These are phyloP conservation scores for Apoderus coryli DNA, from an alignment of 2,888 invertebrate species.

Conservation along the genomic window DNA sequence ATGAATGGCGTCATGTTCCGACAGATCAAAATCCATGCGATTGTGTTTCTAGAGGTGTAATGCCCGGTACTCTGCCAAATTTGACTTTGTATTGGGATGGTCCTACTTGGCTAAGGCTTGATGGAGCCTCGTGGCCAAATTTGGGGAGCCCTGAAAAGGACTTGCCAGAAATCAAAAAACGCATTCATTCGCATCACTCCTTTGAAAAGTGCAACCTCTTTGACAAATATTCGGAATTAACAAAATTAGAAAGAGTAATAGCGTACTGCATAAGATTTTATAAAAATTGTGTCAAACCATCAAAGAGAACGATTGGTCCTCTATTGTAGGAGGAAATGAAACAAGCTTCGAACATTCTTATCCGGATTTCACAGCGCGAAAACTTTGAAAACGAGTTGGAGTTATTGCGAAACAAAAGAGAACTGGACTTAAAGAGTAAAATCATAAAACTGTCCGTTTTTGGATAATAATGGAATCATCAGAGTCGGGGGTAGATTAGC, in stretches of 20 bases:
- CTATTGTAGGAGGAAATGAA: background rate
- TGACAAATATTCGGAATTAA: background rate
- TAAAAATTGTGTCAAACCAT: too few relatives aligned
- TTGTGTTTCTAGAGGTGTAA: constrained; percentile 2
- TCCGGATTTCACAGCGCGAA: background rate
- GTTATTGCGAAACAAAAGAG: background rate
- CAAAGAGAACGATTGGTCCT: too few relatives aligned
- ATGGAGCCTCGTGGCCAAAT: background rate
- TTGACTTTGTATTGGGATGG: constrained; percentile 1
- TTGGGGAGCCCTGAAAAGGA: background rate
- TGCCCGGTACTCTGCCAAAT: background rate
- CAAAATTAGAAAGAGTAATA: too few relatives aligned
- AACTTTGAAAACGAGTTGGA: background rate
- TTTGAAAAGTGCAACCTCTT: too few relatives aligned
- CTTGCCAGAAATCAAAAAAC: too few relatives aligned
- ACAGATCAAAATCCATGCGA: constrained; percentile 5
- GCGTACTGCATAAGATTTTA: too few relatives aligned
- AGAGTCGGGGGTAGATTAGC: constrained; percentile 13
- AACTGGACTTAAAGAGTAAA: too few relatives aligned
- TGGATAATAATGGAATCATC: constrained; percentile 10
- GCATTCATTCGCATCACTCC: too few relatives aligned
- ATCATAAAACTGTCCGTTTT: constrained; percentile 12
- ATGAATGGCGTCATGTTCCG: constrained; percentile 3
- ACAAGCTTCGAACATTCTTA: background rate
- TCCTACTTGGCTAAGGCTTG: constrained; percentile 3